A percentile compares a stretch with the other conserved stretches of the same genome.
These are phyloP conservation scores for Anoura caudifer DNA, from an alignment of 2,113 vertebrate genomes.

Conservation along the genomic window DNA sequence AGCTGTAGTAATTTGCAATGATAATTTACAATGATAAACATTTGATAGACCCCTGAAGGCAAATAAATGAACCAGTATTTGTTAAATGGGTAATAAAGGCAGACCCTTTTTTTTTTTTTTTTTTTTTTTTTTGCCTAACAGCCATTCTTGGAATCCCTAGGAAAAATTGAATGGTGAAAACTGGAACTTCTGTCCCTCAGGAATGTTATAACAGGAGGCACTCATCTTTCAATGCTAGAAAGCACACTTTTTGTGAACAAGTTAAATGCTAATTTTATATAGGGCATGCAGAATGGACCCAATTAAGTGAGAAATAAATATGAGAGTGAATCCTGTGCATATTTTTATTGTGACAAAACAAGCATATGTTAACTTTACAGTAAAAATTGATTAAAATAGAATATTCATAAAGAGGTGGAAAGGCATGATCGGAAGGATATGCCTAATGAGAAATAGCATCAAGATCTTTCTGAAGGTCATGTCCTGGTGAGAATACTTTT, in stretches of 20 bases:
- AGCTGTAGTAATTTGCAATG: not conserved
- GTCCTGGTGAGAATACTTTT: not conserved
- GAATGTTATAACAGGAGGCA: not conserved
- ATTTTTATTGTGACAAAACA: not conserved
- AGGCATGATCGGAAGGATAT: not conserved
- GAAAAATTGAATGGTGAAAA: not conserved
- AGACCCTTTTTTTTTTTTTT: not conserved
- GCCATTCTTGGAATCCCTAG: not conserved
- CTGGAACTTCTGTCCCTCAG: not conserved
- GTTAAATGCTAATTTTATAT: not conserved
- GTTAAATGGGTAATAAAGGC: not conserved
- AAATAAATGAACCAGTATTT: constrained; percentile 1
- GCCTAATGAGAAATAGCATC: not conserved
- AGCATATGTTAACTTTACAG: not conserved
- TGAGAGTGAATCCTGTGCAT: not conserved
- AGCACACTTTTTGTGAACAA: not conserved
- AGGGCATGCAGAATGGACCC: not conserved
- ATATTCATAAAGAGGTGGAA: not conserved
- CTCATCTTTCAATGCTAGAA: not conserved
- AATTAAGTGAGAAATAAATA: not conserved
- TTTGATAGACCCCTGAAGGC: not conserved
- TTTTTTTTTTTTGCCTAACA: not conserved
- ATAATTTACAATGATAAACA: not conserved
- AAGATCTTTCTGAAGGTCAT: not conserved
- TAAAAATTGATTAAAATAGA: not conserved